Conservation (phyloP, 1,140 invertebrate species). For the Bombus waltoni region DNA sequence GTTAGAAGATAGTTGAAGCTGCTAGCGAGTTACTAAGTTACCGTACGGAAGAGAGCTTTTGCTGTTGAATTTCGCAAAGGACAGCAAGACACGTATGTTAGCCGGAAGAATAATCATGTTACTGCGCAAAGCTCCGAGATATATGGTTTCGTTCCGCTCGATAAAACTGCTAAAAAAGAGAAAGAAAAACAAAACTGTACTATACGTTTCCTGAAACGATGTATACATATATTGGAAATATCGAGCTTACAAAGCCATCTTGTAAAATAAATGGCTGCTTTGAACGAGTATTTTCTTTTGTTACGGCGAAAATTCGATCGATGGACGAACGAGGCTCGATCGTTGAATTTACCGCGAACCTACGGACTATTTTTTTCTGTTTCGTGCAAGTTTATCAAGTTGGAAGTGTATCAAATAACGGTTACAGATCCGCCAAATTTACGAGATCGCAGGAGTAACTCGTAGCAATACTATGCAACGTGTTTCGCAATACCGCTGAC, state of each 20-base stretch:
- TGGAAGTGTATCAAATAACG: slow-evolving; percentile 30
- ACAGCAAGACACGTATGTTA: not conserved
- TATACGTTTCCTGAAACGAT: not conserved
- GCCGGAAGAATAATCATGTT: not conserved
- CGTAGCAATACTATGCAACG: slow-evolving; percentile 19
- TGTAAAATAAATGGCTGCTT: not conserved
- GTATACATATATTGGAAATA: not conserved
- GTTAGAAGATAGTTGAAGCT: too few relatives aligned
- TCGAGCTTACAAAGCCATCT: not conserved
- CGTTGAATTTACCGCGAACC: slow-evolving; percentile 1
- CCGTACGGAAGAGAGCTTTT: not conserved
- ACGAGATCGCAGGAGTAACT: slow-evolving; percentile 25
- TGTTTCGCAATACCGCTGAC: slow-evolving; percentile 36
- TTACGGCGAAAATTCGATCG: not conserved
- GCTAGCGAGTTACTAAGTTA: not conserved
- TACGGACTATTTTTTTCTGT: not conserved
- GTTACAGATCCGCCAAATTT: slow-evolving; percentile 34
- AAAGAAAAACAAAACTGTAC: not conserved
- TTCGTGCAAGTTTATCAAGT: not conserved
- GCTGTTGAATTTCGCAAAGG: too few relatives aligned
- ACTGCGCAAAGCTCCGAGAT: not conserved
- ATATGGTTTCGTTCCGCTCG: not conserved
- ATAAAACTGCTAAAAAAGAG: not conserved
- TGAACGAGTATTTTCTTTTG: not conserved
- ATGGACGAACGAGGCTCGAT: not conserved